A percentile compares a stretch with the other conserved stretches of the same genome.
phyloP scores from a whole-genome alignment of 1,140 invertebrate genomes.

The Solenopsis fugax region DNA sequence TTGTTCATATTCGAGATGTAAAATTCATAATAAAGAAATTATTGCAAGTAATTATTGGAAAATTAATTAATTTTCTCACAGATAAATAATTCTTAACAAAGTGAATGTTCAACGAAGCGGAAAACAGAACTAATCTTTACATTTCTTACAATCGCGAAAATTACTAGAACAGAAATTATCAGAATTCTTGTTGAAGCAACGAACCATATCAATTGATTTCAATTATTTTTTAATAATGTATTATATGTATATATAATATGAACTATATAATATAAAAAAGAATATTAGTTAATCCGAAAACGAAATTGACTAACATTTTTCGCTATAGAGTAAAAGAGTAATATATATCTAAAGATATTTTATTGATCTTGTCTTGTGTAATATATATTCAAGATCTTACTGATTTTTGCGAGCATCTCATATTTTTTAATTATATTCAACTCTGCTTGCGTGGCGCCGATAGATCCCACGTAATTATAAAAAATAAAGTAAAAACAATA shows the following conservation, averaged over 20 bases:
- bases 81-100: conserved; percentile 52
- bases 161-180: conserved; percentile 11
- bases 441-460: conserved; percentile 16
- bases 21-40: conserved; percentile 5
- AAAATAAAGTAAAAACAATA: conserved; percentile 14
- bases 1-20: not conserved
- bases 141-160: conserved; percentile 38
- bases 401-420: not conserved
- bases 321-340: not conserved
- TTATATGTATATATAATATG: not conserved
- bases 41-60: conserved; percentile 28
- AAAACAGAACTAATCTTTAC: conserved; percentile 22
- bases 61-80: conserved; percentile 36
- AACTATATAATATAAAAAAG: too few relatives aligned
- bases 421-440: not conserved
- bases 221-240: conserved; percentile 44
- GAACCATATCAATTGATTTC: conserved; percentile 23
- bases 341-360: conserved; percentile 18
- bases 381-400: not conserved
- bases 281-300: not conserved
- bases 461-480: conserved; percentile 19
- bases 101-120: conserved; percentile 14
- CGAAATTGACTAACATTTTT: not conserved
- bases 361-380: not conserved
- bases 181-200: conserved; percentile 11